Percentiles rank a stretch among this genome's conserved stretches.
Evolutionary conservation across 2,797 vertebrate genomes (phyloP).

Genomic region (Apogon talboti): DNA sequence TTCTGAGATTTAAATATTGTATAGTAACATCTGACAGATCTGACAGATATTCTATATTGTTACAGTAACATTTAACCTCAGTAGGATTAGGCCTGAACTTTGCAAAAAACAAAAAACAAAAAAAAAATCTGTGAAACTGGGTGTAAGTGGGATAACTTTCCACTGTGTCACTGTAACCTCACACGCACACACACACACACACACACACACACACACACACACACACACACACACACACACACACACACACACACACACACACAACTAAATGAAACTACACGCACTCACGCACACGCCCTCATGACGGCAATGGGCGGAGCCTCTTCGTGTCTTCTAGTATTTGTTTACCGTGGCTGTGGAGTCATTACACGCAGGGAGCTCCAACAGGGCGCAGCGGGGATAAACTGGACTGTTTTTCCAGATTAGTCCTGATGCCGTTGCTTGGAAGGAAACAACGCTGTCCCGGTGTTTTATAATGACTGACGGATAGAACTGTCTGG

Average conservation of each 20-base stretch:
- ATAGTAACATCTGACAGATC: no score
- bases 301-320: conserved; percentile 55
- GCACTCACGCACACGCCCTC: conserved; percentile 16
- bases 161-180: conserved; percentile 53
- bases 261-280: conserved; percentile 20
- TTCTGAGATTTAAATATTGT: no score
- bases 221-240: conserved; percentile 1
- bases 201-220: conserved; percentile 6
- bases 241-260: conserved; percentile 10
- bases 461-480: neutral
- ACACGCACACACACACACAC: conserved; percentile 1
- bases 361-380: conserved; percentile 48
- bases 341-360: conserved; percentile 23
- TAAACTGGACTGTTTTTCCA: no score
- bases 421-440: neutral
- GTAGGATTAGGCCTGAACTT: neutral
- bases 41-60: no score
- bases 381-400: neutral
- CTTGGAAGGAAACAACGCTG: neutral
- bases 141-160: conserved; percentile 47
- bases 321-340: conserved; percentile 13
- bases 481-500: conserved; percentile 29
- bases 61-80: no score
- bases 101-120: neutral
- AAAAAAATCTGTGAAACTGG: conserved; percentile 29